phyloP scores from a whole-genome alignment of 2,888 invertebrate species.

The Ptychoptera contaminata region DNA sequence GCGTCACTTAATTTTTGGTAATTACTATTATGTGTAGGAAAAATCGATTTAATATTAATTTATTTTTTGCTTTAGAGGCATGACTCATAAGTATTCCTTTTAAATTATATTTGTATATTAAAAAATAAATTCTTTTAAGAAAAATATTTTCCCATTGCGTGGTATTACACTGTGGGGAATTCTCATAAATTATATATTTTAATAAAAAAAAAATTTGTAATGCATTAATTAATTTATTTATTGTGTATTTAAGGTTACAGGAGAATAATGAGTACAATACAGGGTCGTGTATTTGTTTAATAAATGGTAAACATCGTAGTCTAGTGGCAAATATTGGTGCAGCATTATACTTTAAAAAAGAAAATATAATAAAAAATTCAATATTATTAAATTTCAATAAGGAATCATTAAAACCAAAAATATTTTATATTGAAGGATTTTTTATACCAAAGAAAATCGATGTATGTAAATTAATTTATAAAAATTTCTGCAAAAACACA shows the following conservation, averaged over 20 bases:
- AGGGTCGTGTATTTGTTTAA: constrained; percentile 35
- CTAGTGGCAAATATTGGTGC: constrained; percentile 40
- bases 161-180: too few species aligned
- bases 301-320: constrained; percentile 30
- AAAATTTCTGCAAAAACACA: constrained; percentile 25
- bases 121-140: too few species aligned
- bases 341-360: constrained; percentile 28
- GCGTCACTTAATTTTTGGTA: constrained; percentile 30
- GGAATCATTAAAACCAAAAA: constrained; percentile 22
- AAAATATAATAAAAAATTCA: constrained; percentile 18
- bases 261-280: constrained; percentile 26
- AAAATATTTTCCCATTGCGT: too few species aligned
- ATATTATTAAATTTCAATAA: background rate
- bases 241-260: constrained; percentile 21
- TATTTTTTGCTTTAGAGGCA: too few species aligned
- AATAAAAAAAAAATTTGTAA: too few species aligned
- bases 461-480: constrained; percentile 30
- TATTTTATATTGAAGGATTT: constrained; percentile 40
- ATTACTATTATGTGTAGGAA: background rate
- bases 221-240: too few species aligned
- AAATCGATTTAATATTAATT: too few species aligned
- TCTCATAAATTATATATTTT: too few species aligned
- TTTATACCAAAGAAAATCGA: constrained; percentile 36
- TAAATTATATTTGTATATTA: constrained; percentile 10
- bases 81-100: background rate